Percentiles rank a stretch among this genome's conserved stretches.
phyloP scores from a whole-genome alignment of 92 coral and sea anemone species.

The Scolanthus callimorphus region DNA sequence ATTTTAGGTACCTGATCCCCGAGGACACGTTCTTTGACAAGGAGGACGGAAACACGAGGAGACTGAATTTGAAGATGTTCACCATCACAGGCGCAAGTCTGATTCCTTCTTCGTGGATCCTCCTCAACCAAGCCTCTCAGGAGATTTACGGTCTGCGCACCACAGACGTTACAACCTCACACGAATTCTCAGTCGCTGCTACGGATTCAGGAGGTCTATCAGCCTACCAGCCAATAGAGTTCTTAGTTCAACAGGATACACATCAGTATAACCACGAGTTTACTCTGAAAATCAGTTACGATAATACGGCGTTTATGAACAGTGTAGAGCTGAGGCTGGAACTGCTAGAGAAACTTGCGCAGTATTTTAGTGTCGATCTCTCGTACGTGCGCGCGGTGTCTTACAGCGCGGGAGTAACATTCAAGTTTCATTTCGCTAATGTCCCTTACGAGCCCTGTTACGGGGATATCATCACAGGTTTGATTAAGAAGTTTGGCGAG shows the following conservation, averaged over 20 bases:
- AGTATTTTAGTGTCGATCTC: conserved; percentile 43
- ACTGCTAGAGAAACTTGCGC: conserved; percentile 50
- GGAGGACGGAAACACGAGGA: conserved; percentile 73
- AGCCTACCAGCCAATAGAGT: conserved; percentile 10
- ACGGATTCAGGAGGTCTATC: conserved; percentile 47
- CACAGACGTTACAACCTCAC: conserved; percentile 16
- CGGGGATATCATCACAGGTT: conserved; percentile 9
- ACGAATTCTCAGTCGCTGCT: conserved; percentile 53
- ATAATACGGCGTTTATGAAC: conserved; percentile 29
- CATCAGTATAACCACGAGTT: conserved; percentile 52
- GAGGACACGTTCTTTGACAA: conserved; percentile 56
- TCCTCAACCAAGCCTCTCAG: conserved; percentile 48
- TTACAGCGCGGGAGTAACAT: conserved; percentile 21
- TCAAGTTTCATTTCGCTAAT: conserved; percentile 58
- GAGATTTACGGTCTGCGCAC: conserved; percentile 69
- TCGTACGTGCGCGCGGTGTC: conserved; percentile 47
- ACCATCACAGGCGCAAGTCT: conserved; percentile 32
- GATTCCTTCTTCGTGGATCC: conserved; percentile 65
- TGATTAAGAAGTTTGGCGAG: conserved; percentile 42
- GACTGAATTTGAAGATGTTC: conserved; percentile 48
- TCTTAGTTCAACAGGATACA: conserved; percentile 35
- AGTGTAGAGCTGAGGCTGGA: conserved; percentile 38
- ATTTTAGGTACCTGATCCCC: conserved; percentile 51
- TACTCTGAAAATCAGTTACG: conserved; percentile 43
- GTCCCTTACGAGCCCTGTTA: conserved; percentile 47